phyloP scores from a whole-genome alignment of 2,113 vertebrate genomes.

The Clarias macrocephalus region DNA sequence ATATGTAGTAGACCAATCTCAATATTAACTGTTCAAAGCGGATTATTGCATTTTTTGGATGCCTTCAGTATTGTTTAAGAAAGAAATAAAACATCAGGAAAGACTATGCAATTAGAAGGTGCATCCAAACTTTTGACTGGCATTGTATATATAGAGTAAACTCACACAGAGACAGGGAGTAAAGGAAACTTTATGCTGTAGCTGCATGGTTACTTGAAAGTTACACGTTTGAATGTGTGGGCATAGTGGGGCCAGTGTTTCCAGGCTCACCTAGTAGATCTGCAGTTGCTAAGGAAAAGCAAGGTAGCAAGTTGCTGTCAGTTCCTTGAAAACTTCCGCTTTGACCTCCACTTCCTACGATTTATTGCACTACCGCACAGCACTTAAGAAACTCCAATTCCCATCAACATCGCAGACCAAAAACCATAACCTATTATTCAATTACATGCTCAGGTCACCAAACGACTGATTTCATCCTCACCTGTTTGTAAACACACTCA shows the following conservation, averaged over 20 bases:
- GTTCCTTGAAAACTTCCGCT: neutral
- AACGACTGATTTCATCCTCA: neutral
- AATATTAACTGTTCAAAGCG: too few species aligned
- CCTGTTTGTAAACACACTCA: neutral
- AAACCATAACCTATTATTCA: neutral
- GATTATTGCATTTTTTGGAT: too few species aligned
- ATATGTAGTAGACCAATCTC: too few species aligned
- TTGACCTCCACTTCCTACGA: neutral
- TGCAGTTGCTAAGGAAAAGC: neutral
- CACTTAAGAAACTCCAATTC: neutral
- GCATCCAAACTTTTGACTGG: too few species aligned
- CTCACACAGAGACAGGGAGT: neutral
- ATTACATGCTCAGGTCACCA: neutral
- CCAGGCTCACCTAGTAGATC: neutral
- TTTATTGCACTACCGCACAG: neutral
- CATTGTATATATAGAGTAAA: neutral
- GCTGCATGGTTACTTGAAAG: neutral
- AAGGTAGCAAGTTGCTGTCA: too few species aligned
- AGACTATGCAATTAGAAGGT: too few species aligned
- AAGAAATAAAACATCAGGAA: too few species aligned
- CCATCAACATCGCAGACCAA: neutral
- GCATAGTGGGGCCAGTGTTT: neutral
- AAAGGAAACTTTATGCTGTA: neutral
- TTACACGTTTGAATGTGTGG: neutral
- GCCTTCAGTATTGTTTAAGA: too few species aligned